phyloP scores from a whole-genome alignment of 2,113 vertebrate species.

The Epinephelus lanceolatus region DNA sequence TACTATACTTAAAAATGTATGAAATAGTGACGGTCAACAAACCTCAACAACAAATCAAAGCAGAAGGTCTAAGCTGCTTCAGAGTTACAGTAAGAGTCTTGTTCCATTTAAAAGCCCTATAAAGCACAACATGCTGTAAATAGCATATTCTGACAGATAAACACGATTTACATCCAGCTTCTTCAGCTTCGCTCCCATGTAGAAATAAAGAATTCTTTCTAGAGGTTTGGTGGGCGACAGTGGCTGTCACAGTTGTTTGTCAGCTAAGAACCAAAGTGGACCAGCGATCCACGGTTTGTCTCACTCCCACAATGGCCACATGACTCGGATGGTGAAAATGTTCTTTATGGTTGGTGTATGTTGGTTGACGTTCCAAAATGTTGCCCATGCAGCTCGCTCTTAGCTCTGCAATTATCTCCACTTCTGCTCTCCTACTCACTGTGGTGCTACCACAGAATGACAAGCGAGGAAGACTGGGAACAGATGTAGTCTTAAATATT shows the following conservation, averaged over 20 bases:
- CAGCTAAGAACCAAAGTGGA: not conserved
- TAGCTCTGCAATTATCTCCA: slow-evolving; percentile 23
- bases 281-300: slow-evolving; percentile 5
- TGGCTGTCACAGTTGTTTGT: not conserved
- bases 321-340: slow-evolving; percentile 1
- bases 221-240: not conserved
- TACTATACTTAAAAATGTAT: no score
- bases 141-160: not conserved
- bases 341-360: not conserved
- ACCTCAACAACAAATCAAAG: not conserved
- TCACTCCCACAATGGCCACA: not conserved
- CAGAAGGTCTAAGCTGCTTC: not conserved
- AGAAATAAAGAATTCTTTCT: not conserved
- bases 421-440: slow-evolving; percentile 14
- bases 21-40: not conserved
- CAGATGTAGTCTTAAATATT: not conserved
- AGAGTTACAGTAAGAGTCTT: not conserved
- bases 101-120: not conserved
- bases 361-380: not conserved
- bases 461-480: not conserved
- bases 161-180: not conserved
- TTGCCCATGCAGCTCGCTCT: not conserved
- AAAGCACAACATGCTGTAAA: not conserved
- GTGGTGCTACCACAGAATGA: not conserved
- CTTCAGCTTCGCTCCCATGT: not conserved